Evolutionary conservation across 2,888 invertebrate genomes (phyloP), one percentile per base, ranked within the genome.

Genomic region (Chrysopilus asiliformis): DNA sequence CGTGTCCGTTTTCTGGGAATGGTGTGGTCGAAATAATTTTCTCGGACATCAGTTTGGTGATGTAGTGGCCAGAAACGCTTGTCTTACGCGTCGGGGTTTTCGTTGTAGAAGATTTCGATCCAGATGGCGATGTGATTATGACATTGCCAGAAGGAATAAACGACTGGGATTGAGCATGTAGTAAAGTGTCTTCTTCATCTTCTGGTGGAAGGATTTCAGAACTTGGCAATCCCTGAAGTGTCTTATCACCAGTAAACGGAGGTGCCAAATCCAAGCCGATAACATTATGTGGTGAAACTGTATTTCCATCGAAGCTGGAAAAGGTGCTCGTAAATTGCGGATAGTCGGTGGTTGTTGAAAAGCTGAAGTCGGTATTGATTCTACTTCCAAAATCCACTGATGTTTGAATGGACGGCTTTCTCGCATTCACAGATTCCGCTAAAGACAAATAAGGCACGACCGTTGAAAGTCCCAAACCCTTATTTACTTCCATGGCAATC

Each of bases 131-230:
- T 17, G 10, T 42, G 15, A 29, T 43, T 17, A 13, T 42, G 17
- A 29, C 42, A 38, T 70, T 69, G 47, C 70, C 68, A 19, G 73
- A 71, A 2, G 72, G 67, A 15, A 76, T 64, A 47, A 79, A 77
- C 0, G 78, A 78, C 50, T 79, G 78, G 29, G 76, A 76, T 44
- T 79, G 78, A 16, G 78, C 76, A 42, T 74, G 68, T 58, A 77
- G 76, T 26, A 79, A 55, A 53, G 74, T 71, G 51, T 78, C 77
- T 51, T 76, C 76, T 27, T 69, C 70, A 43, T 74, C 73, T 32
- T 72, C 73, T 53, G 58, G 70, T 51, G 47, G 68, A 50, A 48
- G 62, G 53, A 57, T 64, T 57, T 46, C 68, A 52, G 7, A 60
- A 53, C 12, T 64, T 62, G 34, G 43, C 19, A 2, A 62, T n/a